Conservation (phyloP, 2,888 invertebrate species). For the Drosophila pseudotalamancana region DNA sequence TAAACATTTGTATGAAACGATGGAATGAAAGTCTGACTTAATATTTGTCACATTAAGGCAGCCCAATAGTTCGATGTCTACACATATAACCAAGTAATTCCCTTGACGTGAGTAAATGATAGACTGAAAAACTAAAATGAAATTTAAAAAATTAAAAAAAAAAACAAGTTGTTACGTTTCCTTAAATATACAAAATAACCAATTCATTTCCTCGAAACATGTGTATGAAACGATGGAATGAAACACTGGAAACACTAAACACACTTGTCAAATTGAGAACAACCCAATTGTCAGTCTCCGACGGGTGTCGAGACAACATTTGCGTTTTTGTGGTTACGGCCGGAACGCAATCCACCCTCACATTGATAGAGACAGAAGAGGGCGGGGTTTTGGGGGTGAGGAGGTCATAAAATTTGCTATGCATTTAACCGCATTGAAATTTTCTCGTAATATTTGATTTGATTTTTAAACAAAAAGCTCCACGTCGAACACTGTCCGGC, state of each 20-base stretch:
- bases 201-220: too few species aligned
- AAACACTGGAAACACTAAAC: slow-evolving; percentile 3
- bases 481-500: slow-evolving; percentile 17
- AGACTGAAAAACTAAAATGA: too few species aligned
- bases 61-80: too few species aligned
- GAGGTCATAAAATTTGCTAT: slow-evolving; percentile 68
- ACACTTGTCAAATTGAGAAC: slow-evolving; percentile 10
- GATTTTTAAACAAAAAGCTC: slow-evolving; percentile 72
- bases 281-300: slow-evolving; percentile 1
- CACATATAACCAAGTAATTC: too few species aligned
- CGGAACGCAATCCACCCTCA: not conserved
- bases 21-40: too few species aligned
- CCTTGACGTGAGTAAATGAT: too few species aligned
- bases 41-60: too few species aligned
- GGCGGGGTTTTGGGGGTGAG: not conserved
- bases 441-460: slow-evolving; percentile 80
- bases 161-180: too few species aligned
- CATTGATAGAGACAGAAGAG: not conserved
- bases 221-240: not conserved
- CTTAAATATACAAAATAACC: too few species aligned
- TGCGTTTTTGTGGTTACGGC: slow-evolving; percentile 75
- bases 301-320: slow-evolving; percentile 68
- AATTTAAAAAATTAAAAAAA: too few species aligned
- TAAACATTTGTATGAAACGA: too few species aligned
- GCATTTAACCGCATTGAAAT: slow-evolving; percentile 78